Percentiles rank a stretch among this genome's conserved stretches.
phyloP scores from a whole-genome alignment of 2,888 invertebrate species.

The Xylota segnis region DNA sequence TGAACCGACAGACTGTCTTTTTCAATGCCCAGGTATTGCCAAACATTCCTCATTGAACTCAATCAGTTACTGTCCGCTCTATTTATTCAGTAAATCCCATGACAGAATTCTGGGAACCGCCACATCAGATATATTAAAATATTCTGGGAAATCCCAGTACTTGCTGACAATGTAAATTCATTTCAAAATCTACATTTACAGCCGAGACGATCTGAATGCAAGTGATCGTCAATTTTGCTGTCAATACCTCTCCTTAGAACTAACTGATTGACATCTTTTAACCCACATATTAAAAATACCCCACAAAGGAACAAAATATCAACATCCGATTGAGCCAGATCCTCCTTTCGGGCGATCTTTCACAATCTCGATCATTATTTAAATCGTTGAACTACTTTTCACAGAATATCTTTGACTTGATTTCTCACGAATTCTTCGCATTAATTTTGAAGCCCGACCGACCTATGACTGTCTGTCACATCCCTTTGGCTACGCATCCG shows the following conservation, averaged over 20 bases:
- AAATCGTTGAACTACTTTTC: constrained; percentile 72
- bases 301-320: constrained; percentile 33
- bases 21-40: too few species aligned
- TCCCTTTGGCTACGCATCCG: background rate
- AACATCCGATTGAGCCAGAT: constrained; percentile 52
- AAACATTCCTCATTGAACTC: background rate
- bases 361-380: constrained; percentile 69
- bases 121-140: constrained; percentile 20
- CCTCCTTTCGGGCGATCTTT: constrained; percentile 52
- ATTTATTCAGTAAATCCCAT: constrained; percentile 16
- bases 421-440: constrained; percentile 41
- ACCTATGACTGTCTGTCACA: constrained; percentile 50
- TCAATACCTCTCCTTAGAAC: constrained; percentile 49
- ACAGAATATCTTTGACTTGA: constrained; percentile 64
- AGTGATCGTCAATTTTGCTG: constrained; percentile 27
- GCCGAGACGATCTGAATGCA: constrained; percentile 22
- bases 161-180: constrained; percentile 37
- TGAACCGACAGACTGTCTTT: too few species aligned
- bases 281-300: constrained; percentile 60
- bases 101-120: constrained; percentile 10
- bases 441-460: constrained; percentile 45
- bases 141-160: constrained; percentile 37
- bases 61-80: background rate
- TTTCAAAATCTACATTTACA: constrained; percentile 32
- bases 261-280: constrained; percentile 65